Conservation (phyloP, 2,888 invertebrate species). For the Chaitophorus viminalis region DNA sequence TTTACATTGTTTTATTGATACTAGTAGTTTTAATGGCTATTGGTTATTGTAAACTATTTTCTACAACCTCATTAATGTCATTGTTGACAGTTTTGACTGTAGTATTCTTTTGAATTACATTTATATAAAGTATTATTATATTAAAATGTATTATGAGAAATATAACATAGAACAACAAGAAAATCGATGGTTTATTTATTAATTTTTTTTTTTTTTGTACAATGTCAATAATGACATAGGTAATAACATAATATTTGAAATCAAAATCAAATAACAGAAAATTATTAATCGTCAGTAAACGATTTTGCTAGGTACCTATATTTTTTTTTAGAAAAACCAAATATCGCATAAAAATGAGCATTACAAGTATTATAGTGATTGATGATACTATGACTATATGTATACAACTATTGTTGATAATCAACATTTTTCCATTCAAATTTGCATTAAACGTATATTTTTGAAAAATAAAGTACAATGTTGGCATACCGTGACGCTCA, state of each 20-base stretch:
- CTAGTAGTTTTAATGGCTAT: not conserved
- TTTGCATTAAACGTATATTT: too few species aligned
- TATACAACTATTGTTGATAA: too few species aligned
- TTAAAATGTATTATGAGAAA: not conserved
- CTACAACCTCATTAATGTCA: not conserved
- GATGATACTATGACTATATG: too few species aligned
- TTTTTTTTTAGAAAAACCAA: not conserved
- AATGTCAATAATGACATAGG: not conserved
- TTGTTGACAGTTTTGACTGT: not conserved
- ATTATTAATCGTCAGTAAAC: too few species aligned
- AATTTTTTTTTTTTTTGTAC: not conserved
- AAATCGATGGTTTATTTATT: not conserved
- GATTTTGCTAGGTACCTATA: too few species aligned
- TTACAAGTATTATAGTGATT: not conserved
- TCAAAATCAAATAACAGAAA: not conserved
- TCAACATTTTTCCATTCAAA: too few species aligned
- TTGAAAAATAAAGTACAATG: too few species aligned
- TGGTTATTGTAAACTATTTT: not conserved
- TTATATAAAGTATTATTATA: slow-evolving; percentile 4
- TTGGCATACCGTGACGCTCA: too few species aligned
- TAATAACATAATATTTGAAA: not conserved
- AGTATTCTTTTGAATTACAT: slow-evolving; percentile 13
- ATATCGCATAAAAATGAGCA: not conserved
- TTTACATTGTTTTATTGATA: not conserved
- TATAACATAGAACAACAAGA: not conserved